Percentiles rank a stretch among this genome's conserved stretches.
Conservation (phyloP, 1,140 invertebrate species). For the Polypedilum vanderplanki region DNA sequence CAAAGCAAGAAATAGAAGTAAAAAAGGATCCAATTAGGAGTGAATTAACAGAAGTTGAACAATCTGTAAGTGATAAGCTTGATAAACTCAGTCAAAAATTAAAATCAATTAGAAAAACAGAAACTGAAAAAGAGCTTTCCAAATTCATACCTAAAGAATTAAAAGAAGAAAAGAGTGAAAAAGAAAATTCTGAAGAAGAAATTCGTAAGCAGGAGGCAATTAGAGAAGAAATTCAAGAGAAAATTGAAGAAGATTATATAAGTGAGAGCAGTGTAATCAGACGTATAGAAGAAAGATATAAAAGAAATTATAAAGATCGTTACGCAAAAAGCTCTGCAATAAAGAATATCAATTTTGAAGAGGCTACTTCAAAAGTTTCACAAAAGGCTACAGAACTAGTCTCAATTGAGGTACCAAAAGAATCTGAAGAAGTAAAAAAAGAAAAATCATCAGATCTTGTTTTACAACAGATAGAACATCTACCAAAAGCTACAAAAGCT, state of each 20-base stretch:
- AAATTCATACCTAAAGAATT: constrained; percentile 25
- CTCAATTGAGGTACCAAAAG: not conserved
- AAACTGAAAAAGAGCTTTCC: constrained; percentile 24
- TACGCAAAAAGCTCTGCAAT: not conserved
- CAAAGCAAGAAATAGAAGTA: not conserved
- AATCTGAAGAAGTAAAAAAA: not conserved
- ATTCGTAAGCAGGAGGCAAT: not conserved
- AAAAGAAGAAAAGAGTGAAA: not conserved
- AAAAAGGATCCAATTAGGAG: constrained; percentile 27
- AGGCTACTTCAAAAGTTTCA: not conserved
- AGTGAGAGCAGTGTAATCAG: constrained; percentile 16
- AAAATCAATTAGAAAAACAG: constrained; percentile 29
- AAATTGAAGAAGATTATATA: constrained; percentile 26
- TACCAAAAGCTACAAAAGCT: not conserved
- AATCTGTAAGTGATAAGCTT: constrained; percentile 29
- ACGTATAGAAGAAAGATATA: constrained; percentile 3
- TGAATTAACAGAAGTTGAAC: constrained; percentile 29
- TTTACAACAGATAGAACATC: not conserved
- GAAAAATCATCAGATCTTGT: not conserved
- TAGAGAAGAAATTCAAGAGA: constrained; percentile 6
- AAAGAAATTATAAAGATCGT: not conserved
- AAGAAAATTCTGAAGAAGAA: constrained; percentile 22
- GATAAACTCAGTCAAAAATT: constrained; percentile 30
- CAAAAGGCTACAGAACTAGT: not conserved
- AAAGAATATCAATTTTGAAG: not conserved